phyloP scores from a whole-genome alignment of 2,113 vertebrate genomes.

The Rhinoderma darwinii region DNA sequence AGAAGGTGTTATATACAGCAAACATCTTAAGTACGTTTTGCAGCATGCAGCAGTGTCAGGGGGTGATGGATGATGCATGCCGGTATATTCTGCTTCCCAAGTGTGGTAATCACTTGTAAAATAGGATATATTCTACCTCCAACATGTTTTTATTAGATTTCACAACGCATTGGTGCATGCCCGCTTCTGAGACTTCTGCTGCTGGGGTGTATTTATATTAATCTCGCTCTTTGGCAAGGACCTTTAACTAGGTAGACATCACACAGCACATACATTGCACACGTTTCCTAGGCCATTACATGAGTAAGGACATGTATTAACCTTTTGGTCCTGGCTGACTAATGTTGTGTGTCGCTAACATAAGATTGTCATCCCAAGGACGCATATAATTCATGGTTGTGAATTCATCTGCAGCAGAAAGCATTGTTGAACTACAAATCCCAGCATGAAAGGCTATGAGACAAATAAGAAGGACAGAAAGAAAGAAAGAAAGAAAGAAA shows the following conservation, averaged over 20 bases:
- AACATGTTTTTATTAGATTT: constrained; percentile 41
- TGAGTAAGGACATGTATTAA: constrained; percentile 37
- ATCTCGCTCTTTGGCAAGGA: neutral
- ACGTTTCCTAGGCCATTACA: constrained; percentile 8
- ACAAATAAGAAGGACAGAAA: neutral
- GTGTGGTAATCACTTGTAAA: constrained; percentile 33
- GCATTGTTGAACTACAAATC: neutral
- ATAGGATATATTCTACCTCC: constrained; percentile 28
- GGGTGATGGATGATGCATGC: constrained; percentile 2
- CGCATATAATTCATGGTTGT: neutral
- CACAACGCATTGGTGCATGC: neutral
- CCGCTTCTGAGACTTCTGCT: neutral
- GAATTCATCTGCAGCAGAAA: neutral
- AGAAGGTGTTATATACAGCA: neutral
- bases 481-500: neutral
- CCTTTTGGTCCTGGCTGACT: constrained; percentile 21
- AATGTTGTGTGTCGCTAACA: constrained; percentile 30
- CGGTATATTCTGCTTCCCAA: neutral
- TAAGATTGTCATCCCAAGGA: constrained; percentile 40
- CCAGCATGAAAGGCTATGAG: neutral
- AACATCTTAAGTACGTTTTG: neutral
- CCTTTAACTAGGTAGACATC: neutral
- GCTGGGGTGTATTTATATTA: neutral
- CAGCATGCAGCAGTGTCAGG: constrained; percentile 26
- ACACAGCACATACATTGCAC: neutral